Conservation (phyloP, 2,113 vertebrate genomes). For the Brienomyrus longianalis region DNA sequence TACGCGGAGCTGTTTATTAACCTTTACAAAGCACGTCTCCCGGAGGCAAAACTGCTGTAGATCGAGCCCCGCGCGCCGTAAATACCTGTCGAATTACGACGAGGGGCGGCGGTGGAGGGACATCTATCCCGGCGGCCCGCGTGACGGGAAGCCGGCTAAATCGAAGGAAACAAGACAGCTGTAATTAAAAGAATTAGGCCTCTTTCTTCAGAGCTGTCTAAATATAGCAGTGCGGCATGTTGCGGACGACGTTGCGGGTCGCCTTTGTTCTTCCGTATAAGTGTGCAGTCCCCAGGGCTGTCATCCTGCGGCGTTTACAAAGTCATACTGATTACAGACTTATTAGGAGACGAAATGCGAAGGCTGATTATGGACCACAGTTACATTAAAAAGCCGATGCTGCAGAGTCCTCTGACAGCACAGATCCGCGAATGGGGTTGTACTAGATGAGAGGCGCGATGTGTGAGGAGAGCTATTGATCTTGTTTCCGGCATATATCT, state of each 20-base stretch:
- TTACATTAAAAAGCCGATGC: background rate
- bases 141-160: constrained; percentile 24
- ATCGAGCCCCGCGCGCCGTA: constrained; percentile 46
- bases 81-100: constrained; percentile 58
- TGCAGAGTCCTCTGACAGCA: background rate
- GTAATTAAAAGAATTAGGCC: constrained; percentile 56
- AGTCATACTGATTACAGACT: constrained; percentile 37
- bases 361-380: constrained; percentile 24
- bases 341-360: constrained; percentile 25
- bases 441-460: background rate
- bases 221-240: constrained; percentile 44
- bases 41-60: constrained; percentile 51
- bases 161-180: constrained; percentile 31
- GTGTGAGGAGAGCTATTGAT: background rate
- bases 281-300: constrained; percentile 36
- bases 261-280: constrained; percentile 30
- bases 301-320: constrained; percentile 34
- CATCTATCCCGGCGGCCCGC: constrained; percentile 28
- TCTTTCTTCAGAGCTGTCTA: constrained; percentile 47
- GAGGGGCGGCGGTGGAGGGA: constrained; percentile 41
- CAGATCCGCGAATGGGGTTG: background rate
- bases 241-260: constrained; percentile 23
- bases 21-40: constrained; percentile 62
- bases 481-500: constrained; percentile 9
- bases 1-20: constrained; percentile 64